Percentiles rank a stretch among this genome's conserved stretches.
These are phyloP conservation scores for Dolichomitus sp. DNA, from an alignment of 2,888 invertebrate genomes.

Conservation along the genomic window DNA sequence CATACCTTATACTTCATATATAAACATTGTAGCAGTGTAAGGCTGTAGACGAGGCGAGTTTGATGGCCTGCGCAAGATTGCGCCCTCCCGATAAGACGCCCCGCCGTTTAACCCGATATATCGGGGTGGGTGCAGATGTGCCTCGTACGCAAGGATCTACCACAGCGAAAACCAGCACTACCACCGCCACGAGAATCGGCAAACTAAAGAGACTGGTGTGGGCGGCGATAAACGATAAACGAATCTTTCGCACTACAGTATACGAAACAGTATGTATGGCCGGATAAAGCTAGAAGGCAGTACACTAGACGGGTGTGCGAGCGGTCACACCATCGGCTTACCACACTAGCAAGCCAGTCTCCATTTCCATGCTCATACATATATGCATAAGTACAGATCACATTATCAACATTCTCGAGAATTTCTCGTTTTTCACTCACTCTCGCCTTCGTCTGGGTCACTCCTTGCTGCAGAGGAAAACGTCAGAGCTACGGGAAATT, in stretches of 20 bases:
- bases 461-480: conserved; percentile 27
- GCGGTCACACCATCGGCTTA: conserved; percentile 15
- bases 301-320: conserved; percentile 3
- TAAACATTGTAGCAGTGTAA: neutral
- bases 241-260: conserved; percentile 35
- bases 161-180: conserved; percentile 8
- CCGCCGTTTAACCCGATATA: conserved; percentile 37
- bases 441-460: conserved; percentile 37
- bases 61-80: conserved; percentile 23
- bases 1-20: neutral
- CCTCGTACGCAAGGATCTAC: conserved; percentile 18
- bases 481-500: conserved; percentile 38
- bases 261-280: conserved; percentile 6
- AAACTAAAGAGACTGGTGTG: conserved; percentile 1
- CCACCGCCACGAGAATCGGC: conserved; percentile 10
- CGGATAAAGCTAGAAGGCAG: neutral
- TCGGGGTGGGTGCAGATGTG: conserved; percentile 34
- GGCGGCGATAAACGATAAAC: conserved; percentile 38
- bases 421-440: conserved; percentile 36
- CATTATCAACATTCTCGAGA: conserved; percentile 58
- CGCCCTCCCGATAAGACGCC: conserved; percentile 34
- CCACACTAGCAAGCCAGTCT: conserved; percentile 35
- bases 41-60: conserved; percentile 1
- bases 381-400: conserved; percentile 59
- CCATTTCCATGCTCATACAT: conserved; percentile 63